phyloP scores from a whole-genome alignment of 2,888 invertebrate species.

The Carterocephalus palaemon region DNA sequence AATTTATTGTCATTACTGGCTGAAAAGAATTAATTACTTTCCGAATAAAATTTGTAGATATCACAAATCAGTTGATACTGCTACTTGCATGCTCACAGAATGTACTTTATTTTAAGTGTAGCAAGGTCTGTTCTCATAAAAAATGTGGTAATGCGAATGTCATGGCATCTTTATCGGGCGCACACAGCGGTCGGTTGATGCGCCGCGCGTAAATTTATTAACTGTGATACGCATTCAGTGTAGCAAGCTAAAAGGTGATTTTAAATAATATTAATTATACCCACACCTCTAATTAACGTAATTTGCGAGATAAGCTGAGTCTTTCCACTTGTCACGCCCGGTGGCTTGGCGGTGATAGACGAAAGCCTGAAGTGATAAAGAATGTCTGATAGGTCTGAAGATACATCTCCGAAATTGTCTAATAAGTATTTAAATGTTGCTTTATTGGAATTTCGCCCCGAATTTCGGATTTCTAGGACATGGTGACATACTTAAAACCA shows the following conservation, averaged over 20 bases:
- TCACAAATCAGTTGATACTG: slow-evolving; percentile 4
- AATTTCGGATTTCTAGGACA: too few relatives aligned
- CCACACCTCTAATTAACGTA: slow-evolving; percentile 78
- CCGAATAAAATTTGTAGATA: slow-evolving; percentile 1
- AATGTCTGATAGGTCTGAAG: too few relatives aligned
- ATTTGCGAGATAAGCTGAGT: slow-evolving; percentile 63
- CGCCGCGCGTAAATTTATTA: slow-evolving; percentile 74
- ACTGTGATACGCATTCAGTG: slow-evolving; percentile 77
- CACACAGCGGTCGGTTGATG: slow-evolving; percentile 60
- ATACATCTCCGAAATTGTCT: too few relatives aligned
- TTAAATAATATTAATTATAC: slow-evolving; percentile 78
- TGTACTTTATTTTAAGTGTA: background rate
- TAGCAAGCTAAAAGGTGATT: slow-evolving; percentile 74
- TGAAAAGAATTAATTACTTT: too few relatives aligned
- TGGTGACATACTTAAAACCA: too few relatives aligned
- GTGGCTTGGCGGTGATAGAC: slow-evolving; percentile 33
- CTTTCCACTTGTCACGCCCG: slow-evolving; percentile 51
- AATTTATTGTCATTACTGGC: too few relatives aligned
- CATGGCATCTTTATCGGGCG: slow-evolving; percentile 68
- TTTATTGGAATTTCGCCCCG: too few relatives aligned
- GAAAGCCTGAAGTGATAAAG: background rate
- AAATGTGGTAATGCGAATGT: slow-evolving; percentile 33
- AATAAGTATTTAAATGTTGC: too few relatives aligned
- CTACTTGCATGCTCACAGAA: background rate
- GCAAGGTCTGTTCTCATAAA: slow-evolving; percentile 30